phyloP scores from a whole-genome alignment of 2,113 vertebrate genomes.

The Pachyramphus minor region DNA sequence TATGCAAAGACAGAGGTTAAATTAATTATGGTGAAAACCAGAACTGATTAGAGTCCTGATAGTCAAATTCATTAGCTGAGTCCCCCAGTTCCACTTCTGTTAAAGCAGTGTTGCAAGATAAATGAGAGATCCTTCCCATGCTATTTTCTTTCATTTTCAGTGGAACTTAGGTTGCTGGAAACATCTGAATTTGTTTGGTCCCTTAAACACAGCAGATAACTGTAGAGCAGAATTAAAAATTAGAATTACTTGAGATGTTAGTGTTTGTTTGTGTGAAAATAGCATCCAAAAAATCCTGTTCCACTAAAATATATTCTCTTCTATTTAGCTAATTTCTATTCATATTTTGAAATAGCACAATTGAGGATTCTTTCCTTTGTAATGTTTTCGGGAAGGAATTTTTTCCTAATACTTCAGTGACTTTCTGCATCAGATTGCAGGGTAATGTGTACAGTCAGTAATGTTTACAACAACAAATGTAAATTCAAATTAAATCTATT shows the following conservation, averaged over 20 bases:
- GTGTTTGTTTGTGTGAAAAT: background rate
- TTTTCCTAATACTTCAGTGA: slow-evolving; percentile 20
- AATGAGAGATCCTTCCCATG: background rate
- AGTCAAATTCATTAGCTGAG: background rate
- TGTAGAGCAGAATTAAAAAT: background rate
- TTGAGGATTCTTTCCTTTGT: background rate
- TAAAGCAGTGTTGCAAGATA: background rate
- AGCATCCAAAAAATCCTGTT: background rate
- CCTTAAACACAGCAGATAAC: background rate
- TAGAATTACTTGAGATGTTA: background rate
- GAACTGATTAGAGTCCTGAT: background rate
- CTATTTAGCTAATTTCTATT: background rate
- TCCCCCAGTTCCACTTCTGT: background rate
- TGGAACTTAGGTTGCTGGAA: background rate
- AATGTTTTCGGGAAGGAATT: background rate
- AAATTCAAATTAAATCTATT: slow-evolving; percentile 62
- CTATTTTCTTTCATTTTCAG: background rate
- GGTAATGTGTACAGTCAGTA: slow-evolving; percentile 39
- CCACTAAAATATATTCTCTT: background rate
- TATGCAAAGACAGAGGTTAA: background rate
- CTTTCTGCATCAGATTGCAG: slow-evolving; percentile 5
- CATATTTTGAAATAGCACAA: background rate
- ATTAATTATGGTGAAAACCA: background rate
- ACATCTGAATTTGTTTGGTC: background rate
- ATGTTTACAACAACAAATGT: slow-evolving; percentile 60